phyloP scores from a whole-genome alignment of 64 coral and sea anemone species.

The Hydrozoanthus tunicans region DNA sequence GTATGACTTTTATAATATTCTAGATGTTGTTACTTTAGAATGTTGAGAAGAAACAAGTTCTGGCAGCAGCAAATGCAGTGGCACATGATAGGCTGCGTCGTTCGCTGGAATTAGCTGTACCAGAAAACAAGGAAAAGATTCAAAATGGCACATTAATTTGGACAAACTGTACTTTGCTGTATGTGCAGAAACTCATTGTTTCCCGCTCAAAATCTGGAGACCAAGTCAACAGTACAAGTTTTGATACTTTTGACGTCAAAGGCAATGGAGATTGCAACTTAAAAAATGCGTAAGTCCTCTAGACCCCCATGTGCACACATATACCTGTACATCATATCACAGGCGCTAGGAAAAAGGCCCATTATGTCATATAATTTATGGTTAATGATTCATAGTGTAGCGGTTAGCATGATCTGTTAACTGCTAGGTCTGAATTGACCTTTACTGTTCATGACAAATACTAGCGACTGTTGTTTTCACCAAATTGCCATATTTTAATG shows the following conservation, averaged over 20 bases:
- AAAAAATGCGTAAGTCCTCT: background rate
- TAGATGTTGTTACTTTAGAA: constrained; percentile 8
- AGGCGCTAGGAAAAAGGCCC: background rate
- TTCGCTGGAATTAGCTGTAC: background rate
- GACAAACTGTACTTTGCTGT: background rate
- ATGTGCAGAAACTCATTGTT: background rate
- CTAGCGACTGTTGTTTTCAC: too few species aligned
- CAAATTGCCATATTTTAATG: too few species aligned
- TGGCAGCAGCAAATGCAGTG: background rate
- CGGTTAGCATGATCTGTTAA: too few species aligned
- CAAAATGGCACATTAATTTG: constrained; percentile 57
- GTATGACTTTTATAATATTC: background rate
- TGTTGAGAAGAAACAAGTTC: constrained; percentile 11
- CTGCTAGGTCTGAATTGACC: too few species aligned
- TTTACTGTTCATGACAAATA: too few species aligned
- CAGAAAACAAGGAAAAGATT: background rate
- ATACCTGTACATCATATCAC: too few species aligned
- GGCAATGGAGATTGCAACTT: background rate
- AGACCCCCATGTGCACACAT: too few species aligned
- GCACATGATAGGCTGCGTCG: constrained; percentile 69
- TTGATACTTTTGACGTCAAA: background rate
- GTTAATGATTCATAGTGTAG: too few species aligned
- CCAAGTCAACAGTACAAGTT: background rate
- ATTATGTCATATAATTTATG: too few species aligned
- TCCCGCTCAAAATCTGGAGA: too few species aligned